Evolutionary conservation across 2,113 vertebrate genomes (phyloP).

Genomic region (Lonchura striata): DNA sequence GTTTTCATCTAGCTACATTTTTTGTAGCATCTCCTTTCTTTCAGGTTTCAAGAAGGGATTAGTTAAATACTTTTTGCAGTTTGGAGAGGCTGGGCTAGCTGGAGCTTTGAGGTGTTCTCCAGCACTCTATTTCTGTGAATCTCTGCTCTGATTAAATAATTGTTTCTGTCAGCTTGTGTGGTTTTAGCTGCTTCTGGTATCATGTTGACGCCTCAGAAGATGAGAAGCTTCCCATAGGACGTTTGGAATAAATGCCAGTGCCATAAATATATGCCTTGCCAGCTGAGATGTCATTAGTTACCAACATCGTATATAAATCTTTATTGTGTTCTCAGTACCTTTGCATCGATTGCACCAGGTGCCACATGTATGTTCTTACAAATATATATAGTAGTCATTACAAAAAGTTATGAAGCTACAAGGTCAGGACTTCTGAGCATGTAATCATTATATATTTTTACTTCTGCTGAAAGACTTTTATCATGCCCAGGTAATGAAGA

Average conservation of each 20-base stretch:
- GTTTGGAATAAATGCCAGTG: not conserved
- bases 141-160: not conserved
- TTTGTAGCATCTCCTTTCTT: not conserved
- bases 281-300: not conserved
- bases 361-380: not conserved
- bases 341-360: not conserved
- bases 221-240: not conserved
- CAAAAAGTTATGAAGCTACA: not conserved
- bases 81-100: not conserved
- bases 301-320: accelerated
- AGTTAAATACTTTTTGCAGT: not conserved
- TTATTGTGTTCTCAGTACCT: not conserved
- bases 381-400: not conserved
- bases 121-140: not conserved
- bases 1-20: not conserved
- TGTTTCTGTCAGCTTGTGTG: not conserved
- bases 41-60: not conserved
- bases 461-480: not conserved
- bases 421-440: not conserved
- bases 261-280: not conserved
- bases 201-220: not conserved
- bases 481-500: not conserved
- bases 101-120: not conserved
- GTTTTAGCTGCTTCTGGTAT: not conserved
- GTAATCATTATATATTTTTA: not conserved